Conservation (phyloP, 1,140 invertebrate genomes). For the Papilio machaon region DNA sequence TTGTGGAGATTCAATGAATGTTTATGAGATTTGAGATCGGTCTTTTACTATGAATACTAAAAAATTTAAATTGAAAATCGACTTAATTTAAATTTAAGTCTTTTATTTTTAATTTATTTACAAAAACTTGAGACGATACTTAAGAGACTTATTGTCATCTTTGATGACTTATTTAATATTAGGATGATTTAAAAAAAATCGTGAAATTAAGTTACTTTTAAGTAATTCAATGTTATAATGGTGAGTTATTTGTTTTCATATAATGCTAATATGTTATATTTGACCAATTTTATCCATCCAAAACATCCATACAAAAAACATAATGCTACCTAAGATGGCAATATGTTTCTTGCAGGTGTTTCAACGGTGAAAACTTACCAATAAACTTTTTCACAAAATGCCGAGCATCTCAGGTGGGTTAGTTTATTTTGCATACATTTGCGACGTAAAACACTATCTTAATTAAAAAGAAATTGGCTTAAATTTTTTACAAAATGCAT, state of each 20-base stretch:
- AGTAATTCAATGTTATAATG: neutral
- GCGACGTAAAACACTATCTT: conserved; percentile 48
- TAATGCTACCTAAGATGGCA: no score
- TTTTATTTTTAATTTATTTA: conserved; percentile 39
- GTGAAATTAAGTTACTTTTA: neutral
- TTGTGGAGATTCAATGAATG: conserved; percentile 9
- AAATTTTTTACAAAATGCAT: conserved; percentile 53
- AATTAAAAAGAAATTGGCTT: conserved; percentile 49
- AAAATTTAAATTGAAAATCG: conserved; percentile 29
- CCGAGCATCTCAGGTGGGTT: neutral
- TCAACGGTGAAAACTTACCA: neutral
- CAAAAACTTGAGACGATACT: neutral
- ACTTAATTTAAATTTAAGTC: conserved; percentile 51
- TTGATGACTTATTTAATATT: neutral
- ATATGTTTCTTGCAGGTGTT: neutral
- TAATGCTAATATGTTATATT: neutral
- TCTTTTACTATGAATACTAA: neutral
- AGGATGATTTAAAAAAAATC: neutral
- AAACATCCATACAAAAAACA: neutral
- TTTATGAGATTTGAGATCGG: conserved; percentile 22
- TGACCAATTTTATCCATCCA: no score
- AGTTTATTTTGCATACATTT: conserved; percentile 15
- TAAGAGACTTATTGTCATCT: neutral
- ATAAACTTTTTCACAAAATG: neutral
- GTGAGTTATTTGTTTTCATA: neutral